Percentiles rank a stretch among this genome's conserved stretches.
phyloP scores from a whole-genome alignment of 2,797 vertebrate species.

The Pyrocephalus nanus region DNA sequence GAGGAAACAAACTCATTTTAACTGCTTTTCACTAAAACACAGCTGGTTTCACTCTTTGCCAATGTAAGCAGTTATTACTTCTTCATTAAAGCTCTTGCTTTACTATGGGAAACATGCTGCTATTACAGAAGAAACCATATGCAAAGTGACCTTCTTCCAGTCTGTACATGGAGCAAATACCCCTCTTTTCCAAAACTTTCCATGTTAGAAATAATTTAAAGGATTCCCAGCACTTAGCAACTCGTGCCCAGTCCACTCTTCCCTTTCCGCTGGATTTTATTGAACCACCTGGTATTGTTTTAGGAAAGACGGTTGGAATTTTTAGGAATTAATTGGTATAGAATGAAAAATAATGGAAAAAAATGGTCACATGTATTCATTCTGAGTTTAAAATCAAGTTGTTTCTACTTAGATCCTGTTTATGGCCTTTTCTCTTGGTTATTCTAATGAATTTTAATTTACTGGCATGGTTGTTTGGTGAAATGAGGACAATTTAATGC shows the following conservation, averaged over 20 bases:
- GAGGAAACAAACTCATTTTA: slow-evolving; percentile 21
- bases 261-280: neutral
- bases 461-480: neutral
- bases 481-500: neutral
- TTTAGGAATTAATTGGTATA: neutral
- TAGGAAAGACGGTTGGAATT: neutral
- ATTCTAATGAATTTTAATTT: neutral
- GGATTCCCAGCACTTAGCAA: neutral
- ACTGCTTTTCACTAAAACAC: neutral
- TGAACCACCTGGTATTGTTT: neutral
- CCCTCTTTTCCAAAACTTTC: neutral
- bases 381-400: slow-evolving; percentile 25
- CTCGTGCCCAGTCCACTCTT: neutral
- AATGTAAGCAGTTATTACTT: neutral
- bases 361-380: neutral
- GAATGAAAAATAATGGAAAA: neutral
- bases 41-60: slow-evolving; percentile 3
- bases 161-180: neutral
- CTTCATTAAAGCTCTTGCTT: slow-evolving; percentile 28
- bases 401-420: neutral
- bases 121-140: neutral
- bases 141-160: neutral
- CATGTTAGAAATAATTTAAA: neutral
- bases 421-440: neutral
- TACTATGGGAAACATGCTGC: neutral